These are phyloP conservation scores for Microdon myrmicae DNA, from an alignment of 2,888 invertebrate species.

Conservation along the genomic window DNA sequence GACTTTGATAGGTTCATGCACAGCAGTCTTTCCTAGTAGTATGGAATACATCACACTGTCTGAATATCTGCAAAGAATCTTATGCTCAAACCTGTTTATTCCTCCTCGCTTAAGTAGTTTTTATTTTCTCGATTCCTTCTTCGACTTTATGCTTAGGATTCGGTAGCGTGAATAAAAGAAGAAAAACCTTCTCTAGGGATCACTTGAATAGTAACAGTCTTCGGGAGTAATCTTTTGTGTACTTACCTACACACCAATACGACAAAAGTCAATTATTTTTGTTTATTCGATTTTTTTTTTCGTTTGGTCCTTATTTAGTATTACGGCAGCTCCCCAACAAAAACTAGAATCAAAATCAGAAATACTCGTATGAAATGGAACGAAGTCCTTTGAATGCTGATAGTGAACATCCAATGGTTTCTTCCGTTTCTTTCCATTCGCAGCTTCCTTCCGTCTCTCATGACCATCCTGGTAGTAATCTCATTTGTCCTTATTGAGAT, in stretches of 20 bases:
- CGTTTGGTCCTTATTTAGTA: not conserved
- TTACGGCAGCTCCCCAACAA: no score
- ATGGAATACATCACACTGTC: not conserved
- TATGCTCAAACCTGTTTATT: conserved; percentile 10
- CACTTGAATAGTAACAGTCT: conserved; percentile 14
- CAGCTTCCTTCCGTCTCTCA: not conserved
- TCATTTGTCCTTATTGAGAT: conserved; percentile 30
- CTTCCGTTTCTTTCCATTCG: conserved; percentile 2
- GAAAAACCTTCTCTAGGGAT: conserved; percentile 19
- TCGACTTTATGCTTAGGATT: not conserved
- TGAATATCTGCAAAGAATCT: conserved; percentile 7
- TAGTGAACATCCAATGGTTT: conserved; percentile 28
- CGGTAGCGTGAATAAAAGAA: conserved; percentile 24
- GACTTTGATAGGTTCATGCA: not conserved
- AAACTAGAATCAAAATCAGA: not conserved
- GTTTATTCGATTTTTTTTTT: conserved; percentile 8
- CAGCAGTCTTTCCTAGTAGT: conserved; percentile 17
- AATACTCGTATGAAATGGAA: conserved; percentile 16
- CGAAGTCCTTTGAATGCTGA: conserved; percentile 8
- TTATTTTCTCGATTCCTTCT: not conserved
- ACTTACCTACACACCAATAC: conserved; percentile 1
- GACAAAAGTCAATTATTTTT: conserved; percentile 36
- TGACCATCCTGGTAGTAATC: conserved; percentile 9
- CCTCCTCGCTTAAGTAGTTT: conserved; percentile 2
- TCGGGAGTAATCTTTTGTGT: conserved; percentile 12